Evolutionary conservation across 2,888 invertebrate species (phyloP), one percentile per base, ranked within the genome.

Genomic region (Trachelus stipa): DNA sequence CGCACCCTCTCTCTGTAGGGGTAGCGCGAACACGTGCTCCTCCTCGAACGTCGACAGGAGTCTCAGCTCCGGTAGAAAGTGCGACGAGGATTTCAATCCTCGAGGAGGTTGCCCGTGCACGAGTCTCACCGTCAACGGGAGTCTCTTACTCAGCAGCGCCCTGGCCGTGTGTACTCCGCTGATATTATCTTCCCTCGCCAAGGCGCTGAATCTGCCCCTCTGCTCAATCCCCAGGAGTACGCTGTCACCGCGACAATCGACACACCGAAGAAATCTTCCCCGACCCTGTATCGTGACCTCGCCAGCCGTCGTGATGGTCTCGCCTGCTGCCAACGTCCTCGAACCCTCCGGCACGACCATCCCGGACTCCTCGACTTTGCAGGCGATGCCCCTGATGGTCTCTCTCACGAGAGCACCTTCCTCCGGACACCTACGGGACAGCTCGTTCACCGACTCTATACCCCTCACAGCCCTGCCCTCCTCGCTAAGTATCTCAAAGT

Each of bases 101-200:
- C 96, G 93, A 0, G 98, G 98, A 69, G 96, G 95, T 76, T 96
- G 96, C 40, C 98, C 98, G 88, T 98, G 97, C 6, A 98, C 98
- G 87, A 98, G 93, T 88, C 98, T 94, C 30, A 98, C 98, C 83
- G 98, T 98, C 83, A 98, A 93, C 37, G 98, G 98, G 92, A 98
- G 94, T 83, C 98, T 94, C 92, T 98, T 98, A 83, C 96, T 95
- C 78, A 98, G 92, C 83, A 98, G 93, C 87, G 97, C 98, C 89
- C 96, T 95, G 30, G 98, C 97, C 82, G 97, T 96, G 91, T 98
- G 98, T 31, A 98, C 98, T 34, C 98, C 98, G 89, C 97, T 97
- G 83, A 98, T 98, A 92, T 97, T 98, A 88, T 97, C 97, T 91
- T 97, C 97, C 88, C 97, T 95, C 81, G 98, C 98, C 78, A 98